Conservation (phyloP, 2,113 vertebrate species). For the Paracanthobrama guichenoti region DNA sequence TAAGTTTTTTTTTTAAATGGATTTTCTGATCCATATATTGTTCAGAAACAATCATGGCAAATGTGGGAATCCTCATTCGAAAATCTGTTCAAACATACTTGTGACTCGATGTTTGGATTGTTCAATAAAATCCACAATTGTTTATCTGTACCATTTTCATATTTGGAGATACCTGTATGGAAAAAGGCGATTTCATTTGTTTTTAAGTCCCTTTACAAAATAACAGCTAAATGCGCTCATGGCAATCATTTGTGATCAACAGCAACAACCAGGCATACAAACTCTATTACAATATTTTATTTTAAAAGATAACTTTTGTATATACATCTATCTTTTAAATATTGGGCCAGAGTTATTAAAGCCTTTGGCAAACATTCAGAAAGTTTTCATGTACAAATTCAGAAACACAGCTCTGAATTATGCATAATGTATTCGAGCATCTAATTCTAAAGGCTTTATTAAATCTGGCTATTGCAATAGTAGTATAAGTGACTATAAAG, state of each 20-base stretch:
- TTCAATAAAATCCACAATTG: constrained; percentile 52
- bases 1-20: constrained; percentile 49
- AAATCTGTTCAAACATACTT: constrained; percentile 30
- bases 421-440: constrained; percentile 10
- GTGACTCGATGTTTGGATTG: constrained; percentile 50
- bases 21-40: constrained; percentile 39
- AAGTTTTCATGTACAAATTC: constrained; percentile 19
- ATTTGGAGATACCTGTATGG: constrained; percentile 24
- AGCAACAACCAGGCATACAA: constrained; percentile 45
- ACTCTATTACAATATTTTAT: constrained; percentile 73
- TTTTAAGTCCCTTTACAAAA: neutral
- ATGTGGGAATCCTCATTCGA: constrained; percentile 7
- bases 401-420: constrained; percentile 12
- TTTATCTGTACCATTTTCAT: constrained; percentile 43
- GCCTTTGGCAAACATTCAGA: constrained; percentile 40
- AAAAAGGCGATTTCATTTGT: neutral
- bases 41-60: constrained; percentile 23
- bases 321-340: constrained; percentile 65
- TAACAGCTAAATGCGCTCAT: neutral
- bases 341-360: constrained; percentile 58
- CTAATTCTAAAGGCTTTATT: constrained; percentile 40
- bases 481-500: constrained; percentile 61
- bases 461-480: constrained; percentile 53
- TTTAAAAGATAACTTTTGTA: constrained; percentile 76
- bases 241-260: neutral